These are phyloP conservation scores for Oeneis ivallda DNA, from an alignment of 2,888 invertebrate species.

Conservation along the genomic window DNA sequence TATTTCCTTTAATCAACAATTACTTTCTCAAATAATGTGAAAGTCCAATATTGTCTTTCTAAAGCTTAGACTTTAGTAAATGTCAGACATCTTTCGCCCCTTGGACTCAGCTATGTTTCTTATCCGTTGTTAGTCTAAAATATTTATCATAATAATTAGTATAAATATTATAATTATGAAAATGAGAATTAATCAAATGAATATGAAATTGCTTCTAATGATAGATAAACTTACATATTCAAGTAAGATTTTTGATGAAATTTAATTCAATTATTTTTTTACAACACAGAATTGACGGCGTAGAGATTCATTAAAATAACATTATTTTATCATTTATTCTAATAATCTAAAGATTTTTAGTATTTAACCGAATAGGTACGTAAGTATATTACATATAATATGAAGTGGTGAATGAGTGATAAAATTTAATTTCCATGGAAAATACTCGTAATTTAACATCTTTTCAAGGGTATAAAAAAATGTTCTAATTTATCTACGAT, in stretches of 20 bases:
- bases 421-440: constrained; percentile 3
- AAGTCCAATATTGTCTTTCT: constrained; percentile 5
- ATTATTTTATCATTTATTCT: constrained; percentile 64
- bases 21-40: neutral
- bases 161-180: constrained; percentile 24
- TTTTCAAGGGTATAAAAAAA: neutral
- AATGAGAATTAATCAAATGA: constrained; percentile 32
- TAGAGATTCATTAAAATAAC: constrained; percentile 76
- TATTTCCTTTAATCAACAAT: neutral
- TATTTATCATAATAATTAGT: constrained; percentile 16
- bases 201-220: constrained; percentile 27
- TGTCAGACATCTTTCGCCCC: neutral
- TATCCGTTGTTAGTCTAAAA: constrained; percentile 5
- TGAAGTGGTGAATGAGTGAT: constrained; percentile 20
- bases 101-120: neutral
- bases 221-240: constrained; percentile 34
- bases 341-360: constrained; percentile 51
- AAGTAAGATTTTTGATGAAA: constrained; percentile 33
- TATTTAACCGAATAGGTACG: constrained; percentile 32
- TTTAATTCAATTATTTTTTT: constrained; percentile 63
- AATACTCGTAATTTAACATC: neutral
- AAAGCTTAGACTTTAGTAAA: neutral
- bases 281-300: constrained; percentile 80
- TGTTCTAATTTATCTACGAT: neutral
- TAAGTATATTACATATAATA: constrained; percentile 31